Base-by-base conservation (phyloP, 1,140 invertebrate species). In the Hycleus cichorii region DNA sequence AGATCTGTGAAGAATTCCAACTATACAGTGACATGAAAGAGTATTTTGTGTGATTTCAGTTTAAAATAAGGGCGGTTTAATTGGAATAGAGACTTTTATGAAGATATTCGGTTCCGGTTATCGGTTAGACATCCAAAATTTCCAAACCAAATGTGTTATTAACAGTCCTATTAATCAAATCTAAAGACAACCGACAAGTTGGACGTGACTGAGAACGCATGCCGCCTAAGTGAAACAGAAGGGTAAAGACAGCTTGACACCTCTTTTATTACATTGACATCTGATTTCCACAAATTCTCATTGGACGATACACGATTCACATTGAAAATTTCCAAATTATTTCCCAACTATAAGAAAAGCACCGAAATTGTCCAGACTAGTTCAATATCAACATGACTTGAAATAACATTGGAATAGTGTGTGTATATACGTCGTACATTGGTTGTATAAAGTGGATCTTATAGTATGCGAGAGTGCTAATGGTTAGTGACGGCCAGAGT, bases 401-500 rank as follows among this genome's bases (percentile, higher is more conserved):
- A n/a, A 4, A 39, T 44, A 57, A 49, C 40, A 38, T 12, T n/a
- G 43, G 52, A 26, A 3, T 32, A 32, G 42, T 32, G 11, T 45
- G 51, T 46, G 42, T 53, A 45, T 27, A 53, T 53, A 32, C 42
- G 42, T 32, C 26, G 51, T 53, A n/a, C 42, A 44, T 40, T 52
- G 51, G 38, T 45, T 40, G 51, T 53, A 53, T 53, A 42, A 45
- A 40, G 57, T 39, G 48, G 61, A 57, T 59, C 57, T 63, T 69
- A 51, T 49, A 72, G 74, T 70, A 71, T 74, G 76, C 74, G 75
- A 77, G 77, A 73, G 76, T 77, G 75, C 78, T 80, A 80, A 80
- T 80, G 78, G 78, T 76, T 77, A 79, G 75, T 79, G 78, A 79
- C 78, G 74, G 74, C 69, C 72, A 69, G 75, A 75, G 78, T 80